These are phyloP conservation scores for Myanophis thanlyinensis DNA, from an alignment of 2,113 vertebrate species.

Conservation along the genomic window DNA sequence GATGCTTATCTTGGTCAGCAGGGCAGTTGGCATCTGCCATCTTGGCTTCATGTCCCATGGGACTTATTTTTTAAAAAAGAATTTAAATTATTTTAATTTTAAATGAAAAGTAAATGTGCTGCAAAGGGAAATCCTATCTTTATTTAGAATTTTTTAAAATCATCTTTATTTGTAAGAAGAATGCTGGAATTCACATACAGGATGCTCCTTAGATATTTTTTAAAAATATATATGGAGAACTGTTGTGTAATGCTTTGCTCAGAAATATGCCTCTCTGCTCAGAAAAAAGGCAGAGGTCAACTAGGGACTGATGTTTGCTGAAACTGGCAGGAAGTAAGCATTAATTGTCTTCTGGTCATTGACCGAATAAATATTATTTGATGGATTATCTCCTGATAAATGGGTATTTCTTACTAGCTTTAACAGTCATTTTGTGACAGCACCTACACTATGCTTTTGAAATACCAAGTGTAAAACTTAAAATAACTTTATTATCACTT, in stretches of 20 bases:
- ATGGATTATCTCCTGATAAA: not conserved
- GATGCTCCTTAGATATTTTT: not conserved
- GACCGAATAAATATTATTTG: no score
- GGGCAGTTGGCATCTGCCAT: not conserved
- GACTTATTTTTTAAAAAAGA: not conserved
- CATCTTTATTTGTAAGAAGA: not conserved
- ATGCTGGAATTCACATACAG: not conserved
- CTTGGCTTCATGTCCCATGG: not conserved
- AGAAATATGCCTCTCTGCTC: not conserved
- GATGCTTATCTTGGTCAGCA: not conserved
- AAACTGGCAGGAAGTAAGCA: not conserved
- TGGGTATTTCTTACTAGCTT: not conserved
- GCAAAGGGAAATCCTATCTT: not conserved
- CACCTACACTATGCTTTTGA: not conserved
- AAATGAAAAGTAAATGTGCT: not conserved
- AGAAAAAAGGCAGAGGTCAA: not conserved
- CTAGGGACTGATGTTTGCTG: not conserved
- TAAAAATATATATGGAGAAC: not conserved
- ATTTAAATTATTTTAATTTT: not conserved
- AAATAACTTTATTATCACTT: no score
- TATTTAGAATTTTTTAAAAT: not conserved
- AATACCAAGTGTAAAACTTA: no score
- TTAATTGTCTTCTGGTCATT: no score
- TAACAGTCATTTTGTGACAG: not conserved
- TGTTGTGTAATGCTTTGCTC: not conserved